phyloP scores from a whole-genome alignment of 1,140 invertebrate genomes.

The Eurosta solidaginis region DNA sequence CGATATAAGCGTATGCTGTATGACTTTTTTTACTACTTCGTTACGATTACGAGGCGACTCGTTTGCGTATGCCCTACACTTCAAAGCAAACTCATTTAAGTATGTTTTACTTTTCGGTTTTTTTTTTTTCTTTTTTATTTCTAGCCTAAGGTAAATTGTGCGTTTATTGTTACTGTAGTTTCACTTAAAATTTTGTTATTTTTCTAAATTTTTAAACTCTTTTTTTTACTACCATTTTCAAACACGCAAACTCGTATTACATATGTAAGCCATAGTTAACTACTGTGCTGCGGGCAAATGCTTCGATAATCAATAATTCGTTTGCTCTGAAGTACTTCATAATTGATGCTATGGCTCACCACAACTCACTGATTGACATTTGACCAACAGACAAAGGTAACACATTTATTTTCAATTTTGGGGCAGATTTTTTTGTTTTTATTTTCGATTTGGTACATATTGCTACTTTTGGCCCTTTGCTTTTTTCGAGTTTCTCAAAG shows the following conservation, averaged over 20 bases:
- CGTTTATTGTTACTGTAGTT: not conserved
- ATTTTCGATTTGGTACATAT: not conserved
- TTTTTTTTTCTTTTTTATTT: not conserved
- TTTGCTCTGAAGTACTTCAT: slow-evolving; percentile 9
- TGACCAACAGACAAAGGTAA: slow-evolving; percentile 19
- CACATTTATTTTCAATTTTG: not conserved
- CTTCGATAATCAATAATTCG: slow-evolving; percentile 4
- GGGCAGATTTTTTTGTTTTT: not conserved
- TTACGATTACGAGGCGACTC: too few relatives aligned
- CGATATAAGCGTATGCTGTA: too few relatives aligned
- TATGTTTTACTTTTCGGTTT: not conserved
- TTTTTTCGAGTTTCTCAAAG: not conserved
- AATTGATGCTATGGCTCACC: slow-evolving; percentile 1
- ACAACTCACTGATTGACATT: slow-evolving; percentile 4
- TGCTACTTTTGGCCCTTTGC: not conserved
- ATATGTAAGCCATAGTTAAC: not conserved
- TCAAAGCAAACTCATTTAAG: not conserved
- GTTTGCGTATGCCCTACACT: too few relatives aligned
- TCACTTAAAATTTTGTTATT: not conserved
- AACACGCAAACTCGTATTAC: too few relatives aligned
- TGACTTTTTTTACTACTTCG: too few relatives aligned
- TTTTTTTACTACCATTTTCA: not conserved
- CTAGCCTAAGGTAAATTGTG: not conserved
- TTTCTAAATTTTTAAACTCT: not conserved
- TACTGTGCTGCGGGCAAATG: slow-evolving; percentile 13